Base-by-base conservation (phyloP, 2,113 vertebrate genomes). In the Sebastes schlegelii region DNA sequence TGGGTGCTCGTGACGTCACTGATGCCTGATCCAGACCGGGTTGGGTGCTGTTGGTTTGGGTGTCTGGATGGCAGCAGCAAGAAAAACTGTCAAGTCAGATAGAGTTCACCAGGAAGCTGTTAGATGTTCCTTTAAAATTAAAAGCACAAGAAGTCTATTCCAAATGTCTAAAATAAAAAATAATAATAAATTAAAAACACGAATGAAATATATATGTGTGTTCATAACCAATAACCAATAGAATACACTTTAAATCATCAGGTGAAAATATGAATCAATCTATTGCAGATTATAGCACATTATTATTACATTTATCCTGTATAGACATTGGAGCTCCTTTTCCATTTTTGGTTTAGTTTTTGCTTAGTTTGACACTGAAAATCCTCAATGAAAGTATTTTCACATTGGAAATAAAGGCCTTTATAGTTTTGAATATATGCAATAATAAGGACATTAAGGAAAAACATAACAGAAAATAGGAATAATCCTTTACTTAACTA, bases 1-100 rank as follows among this genome's bases (percentile, higher is more conserved):
- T 73, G 74, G 83, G 79, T 78, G 19, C 14, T 46, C 49, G 46
- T 91, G 82, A 91, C 88, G 88, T 91, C 86, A 91, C 63, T 14
- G 74, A 62, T 26, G 57, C 43, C 72, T 4, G 5, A 43, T 40
- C 54, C 76, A 76, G 14, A 48, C 14, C 65, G 66, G 84, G 75
- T 14, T 86, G 71, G 79, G 73, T 86, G 0, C 75, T 86, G 0
- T 72, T 57, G 73, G 67, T 80, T 46, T 84, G 61, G 75, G 71
- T 75, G 65, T 77, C 73, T 71, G 74, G 19, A 40, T 52, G 43
- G 16, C 14, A 80, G 64, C 26, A 2, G 48, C 9, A 62, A 68
- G 23, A 52, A 42, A 72, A 66, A 60, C 26, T 1, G 55, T 85
- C 5, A 89, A 79, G 76, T 76, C 3, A 0, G 5, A 6, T 1